phyloP scores from a whole-genome alignment of 2,797 vertebrate genomes.

The Neosilurus hyrtlii region DNA sequence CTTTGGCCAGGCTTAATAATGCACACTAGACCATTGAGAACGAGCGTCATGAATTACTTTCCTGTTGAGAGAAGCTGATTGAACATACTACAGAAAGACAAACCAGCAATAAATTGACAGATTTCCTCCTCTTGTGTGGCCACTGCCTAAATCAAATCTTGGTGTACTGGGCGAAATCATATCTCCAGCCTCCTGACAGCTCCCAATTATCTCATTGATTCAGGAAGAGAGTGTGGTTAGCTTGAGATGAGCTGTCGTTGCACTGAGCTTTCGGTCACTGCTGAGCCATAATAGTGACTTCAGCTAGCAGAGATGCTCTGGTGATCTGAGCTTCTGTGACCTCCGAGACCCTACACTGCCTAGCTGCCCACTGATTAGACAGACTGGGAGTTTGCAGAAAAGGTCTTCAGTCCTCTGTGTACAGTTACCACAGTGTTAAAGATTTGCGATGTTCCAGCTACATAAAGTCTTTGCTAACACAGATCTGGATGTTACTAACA shows the following conservation, averaged over 20 bases:
- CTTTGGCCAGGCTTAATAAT: conserved; percentile 32
- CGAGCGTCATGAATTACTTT: conserved; percentile 18
- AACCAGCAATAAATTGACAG: conserved; percentile 43
- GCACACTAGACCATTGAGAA: conserved; percentile 13
- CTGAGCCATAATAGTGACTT: conserved; percentile 35
- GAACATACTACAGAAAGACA: conserved; percentile 41
- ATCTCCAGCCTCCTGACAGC: conserved; percentile 47
- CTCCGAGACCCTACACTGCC: not conserved
- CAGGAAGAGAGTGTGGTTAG: conserved; percentile 45
- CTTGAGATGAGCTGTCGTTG: conserved; percentile 53
- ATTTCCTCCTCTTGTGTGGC: conserved; percentile 29
- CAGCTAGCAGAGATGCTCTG: conserved; percentile 34
- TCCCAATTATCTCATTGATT: conserved; percentile 54
- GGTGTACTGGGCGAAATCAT: conserved; percentile 44
- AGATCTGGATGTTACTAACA: not conserved
- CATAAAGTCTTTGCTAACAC: not conserved
- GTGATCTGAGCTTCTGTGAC: conserved; percentile 29
- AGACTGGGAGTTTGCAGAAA: not conserved
- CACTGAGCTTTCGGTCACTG: conserved; percentile 45
- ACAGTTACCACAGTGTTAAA: not conserved
- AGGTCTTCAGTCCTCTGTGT: not conserved
- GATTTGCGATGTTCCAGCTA: not conserved
- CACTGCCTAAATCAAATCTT: conserved; percentile 39
- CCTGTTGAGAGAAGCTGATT: conserved; percentile 25
- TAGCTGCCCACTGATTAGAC: conserved; percentile 4